Base-by-base conservation (phyloP, 2,888 invertebrate genomes). In the Dolichopus griseipennis region DNA sequence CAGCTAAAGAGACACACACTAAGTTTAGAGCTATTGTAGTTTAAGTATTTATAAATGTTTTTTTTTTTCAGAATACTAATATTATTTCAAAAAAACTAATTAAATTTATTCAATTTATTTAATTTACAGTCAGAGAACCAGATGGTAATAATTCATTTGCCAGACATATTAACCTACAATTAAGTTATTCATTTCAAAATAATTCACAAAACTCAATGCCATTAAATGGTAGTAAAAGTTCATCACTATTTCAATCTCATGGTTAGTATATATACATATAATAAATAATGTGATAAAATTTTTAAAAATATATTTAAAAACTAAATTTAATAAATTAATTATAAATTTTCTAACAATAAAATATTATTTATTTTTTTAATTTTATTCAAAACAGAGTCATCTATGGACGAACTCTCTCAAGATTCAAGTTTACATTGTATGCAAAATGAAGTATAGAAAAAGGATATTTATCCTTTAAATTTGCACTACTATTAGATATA, bases 171-270 rank as follows among this genome's bases (percentile, higher is more conserved):
- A 93, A 93, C 84, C 86, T 93, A 73, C 92, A 92, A 83, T 86
- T 93, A 78, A 92, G 92, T 65, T 93, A 93, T 81, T 92, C 92
- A 73, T 92, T 92, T 84, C 91, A 91, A 85, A 90, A 91, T 84
- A 91, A 90, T 78, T 85, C 86, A 66, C 88, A 79, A 73, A 80
- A 79, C 73, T 73, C 79, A 71, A 78, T 82, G 77, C 81, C 81
- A 74, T 74, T 81, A 75, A 81, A 79, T 75, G 80, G 80, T 75
- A 80, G 75, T 73, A 81, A 83, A 72, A n/a, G 33, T 37, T 77
- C 82, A 70, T 80, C 82, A 72, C 75, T 87, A 71, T 87, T 86
- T 80, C 85, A 86, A 74, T 84, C 86, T 75, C 86, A 87, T 81
- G 87, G 87, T 87, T 79, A 83, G 82, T 73, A 67, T 64, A 61